Percentiles rank a stretch among this genome's conserved stretches.
These are phyloP conservation scores for Acipenser transmontanus DNA, from an alignment of 2,797 vertebrate species.

Conservation along the genomic window DNA sequence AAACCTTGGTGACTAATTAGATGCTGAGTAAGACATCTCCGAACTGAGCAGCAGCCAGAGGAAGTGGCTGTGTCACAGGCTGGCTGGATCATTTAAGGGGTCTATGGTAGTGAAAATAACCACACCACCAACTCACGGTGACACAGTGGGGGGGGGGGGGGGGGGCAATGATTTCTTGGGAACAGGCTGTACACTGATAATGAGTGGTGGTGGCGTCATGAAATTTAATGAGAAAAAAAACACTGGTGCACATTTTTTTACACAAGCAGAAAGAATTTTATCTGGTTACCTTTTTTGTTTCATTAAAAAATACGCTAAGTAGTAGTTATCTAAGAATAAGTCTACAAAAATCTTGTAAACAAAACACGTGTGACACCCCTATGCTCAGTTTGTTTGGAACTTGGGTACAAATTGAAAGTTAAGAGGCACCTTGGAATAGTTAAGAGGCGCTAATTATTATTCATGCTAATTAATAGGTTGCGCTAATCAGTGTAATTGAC, in stretches of 20 bases:
- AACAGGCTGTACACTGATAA: conserved; percentile 62
- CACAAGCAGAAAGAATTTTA: background rate
- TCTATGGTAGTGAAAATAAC: conserved; percentile 59
- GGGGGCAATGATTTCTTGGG: conserved; percentile 52
- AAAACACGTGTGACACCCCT: too few relatives aligned
- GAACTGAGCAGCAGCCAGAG: conserved; percentile 46
- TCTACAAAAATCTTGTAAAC: too few relatives aligned
- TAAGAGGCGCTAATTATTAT: conserved; percentile 19
- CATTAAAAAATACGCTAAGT: too few relatives aligned
- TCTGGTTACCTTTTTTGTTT: background rate
- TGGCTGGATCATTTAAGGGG: conserved; percentile 51
- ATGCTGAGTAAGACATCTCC: conserved; percentile 67
- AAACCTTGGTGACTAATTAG: conserved; percentile 65
- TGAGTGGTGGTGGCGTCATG: conserved; percentile 23
- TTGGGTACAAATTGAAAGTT: conserved; percentile 7
- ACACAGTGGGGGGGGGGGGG: conserved; percentile 36
- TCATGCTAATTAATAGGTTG: conserved; percentile 23
- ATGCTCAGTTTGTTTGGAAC: conserved; percentile 2
- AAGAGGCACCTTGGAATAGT: conserved; percentile 14
- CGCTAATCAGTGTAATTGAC: conserved; percentile 21
- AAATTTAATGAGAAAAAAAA: background rate
- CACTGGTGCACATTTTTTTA: background rate
- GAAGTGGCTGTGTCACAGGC: conserved; percentile 59
- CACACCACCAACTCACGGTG: conserved; percentile 63
- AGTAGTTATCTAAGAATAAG: too few relatives aligned